A percentile compares a stretch with the other conserved stretches of the same genome.
These are phyloP conservation scores for Achroia grisella DNA, from an alignment of 1,140 invertebrate genomes.

Conservation along the genomic window DNA sequence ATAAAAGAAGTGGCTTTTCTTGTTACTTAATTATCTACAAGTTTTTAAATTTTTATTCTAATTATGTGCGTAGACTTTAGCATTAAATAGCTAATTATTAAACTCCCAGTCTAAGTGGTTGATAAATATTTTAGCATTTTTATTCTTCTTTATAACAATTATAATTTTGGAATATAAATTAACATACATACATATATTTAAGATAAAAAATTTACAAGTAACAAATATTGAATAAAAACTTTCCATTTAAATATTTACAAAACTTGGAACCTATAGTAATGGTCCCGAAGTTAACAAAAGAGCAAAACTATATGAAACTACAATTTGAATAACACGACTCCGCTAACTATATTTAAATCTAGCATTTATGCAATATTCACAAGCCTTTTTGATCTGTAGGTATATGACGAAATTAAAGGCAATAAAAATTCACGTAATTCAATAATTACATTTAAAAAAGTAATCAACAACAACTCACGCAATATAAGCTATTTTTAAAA, in stretches of 20 bases:
- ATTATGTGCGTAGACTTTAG: constrained; percentile 54
- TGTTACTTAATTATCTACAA: too few species aligned
- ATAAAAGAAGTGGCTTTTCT: too few species aligned
- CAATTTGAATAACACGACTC: neutral
- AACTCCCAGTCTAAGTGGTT: constrained; percentile 46
- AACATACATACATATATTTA: neutral
- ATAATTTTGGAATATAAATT: too few species aligned
- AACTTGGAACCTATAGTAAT: constrained; percentile 6
- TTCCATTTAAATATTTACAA: constrained; percentile 5
- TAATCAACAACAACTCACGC: too few species aligned
- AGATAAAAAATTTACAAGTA: constrained; percentile 1
- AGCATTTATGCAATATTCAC: constrained; percentile 50
- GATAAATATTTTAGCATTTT: constrained; percentile 1
- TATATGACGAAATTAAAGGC: neutral
- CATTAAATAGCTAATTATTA: constrained; percentile 36
- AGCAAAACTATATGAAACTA: neutral
- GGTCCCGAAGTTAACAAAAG: constrained; percentile 11
- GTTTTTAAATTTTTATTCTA: constrained; percentile 11
- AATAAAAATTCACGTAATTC: neutral
- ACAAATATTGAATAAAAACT: too few species aligned
- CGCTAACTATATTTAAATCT: constrained; percentile 9
- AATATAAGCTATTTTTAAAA: constrained; percentile 1
- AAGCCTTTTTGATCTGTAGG: constrained; percentile 39
- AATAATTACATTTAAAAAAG: too few species aligned
- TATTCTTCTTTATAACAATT: constrained; percentile 4